These are phyloP conservation scores for Cheilosia vulpina DNA, from an alignment of 2,888 invertebrate genomes.

Conservation along the genomic window DNA sequence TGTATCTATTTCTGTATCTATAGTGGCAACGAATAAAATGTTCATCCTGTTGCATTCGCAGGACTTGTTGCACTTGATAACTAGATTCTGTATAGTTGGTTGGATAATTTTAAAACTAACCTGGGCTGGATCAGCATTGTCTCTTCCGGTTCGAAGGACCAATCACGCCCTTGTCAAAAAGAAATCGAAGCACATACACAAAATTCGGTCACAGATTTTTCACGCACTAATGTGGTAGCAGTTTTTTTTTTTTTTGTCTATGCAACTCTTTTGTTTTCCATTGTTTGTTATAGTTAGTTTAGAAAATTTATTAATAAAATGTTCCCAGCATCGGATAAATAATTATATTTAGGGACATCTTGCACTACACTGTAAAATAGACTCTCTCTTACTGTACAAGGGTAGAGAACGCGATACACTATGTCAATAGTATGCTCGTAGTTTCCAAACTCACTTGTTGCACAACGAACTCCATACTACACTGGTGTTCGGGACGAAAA, in stretches of 20 bases:
- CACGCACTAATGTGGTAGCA: neutral
- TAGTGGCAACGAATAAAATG: constrained; percentile 27
- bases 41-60: constrained; percentile 64
- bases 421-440: constrained; percentile 80
- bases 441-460: constrained; percentile 84
- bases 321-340: constrained; percentile 19
- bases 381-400: constrained; percentile 33
- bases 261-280: neutral
- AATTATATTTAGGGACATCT: constrained; percentile 32
- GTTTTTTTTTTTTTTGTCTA: neutral
- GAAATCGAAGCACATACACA: neutral
- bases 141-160: constrained; percentile 42
- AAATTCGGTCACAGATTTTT: constrained; percentile 9
- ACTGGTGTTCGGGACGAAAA: constrained; percentile 77
- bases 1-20: constrained; percentile 51
- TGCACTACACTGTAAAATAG: constrained; percentile 20
- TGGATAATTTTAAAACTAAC: constrained; percentile 20
- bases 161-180: constrained; percentile 24
- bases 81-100: neutral
- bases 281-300: neutral
- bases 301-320: constrained; percentile 13
- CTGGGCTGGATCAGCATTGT: constrained; percentile 23
- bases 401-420: constrained; percentile 65
- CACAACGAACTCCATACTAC: constrained; percentile 81
- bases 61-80: constrained; percentile 64